phyloP scores from a whole-genome alignment of 2,888 invertebrate species.

The Junonia oenone region DNA sequence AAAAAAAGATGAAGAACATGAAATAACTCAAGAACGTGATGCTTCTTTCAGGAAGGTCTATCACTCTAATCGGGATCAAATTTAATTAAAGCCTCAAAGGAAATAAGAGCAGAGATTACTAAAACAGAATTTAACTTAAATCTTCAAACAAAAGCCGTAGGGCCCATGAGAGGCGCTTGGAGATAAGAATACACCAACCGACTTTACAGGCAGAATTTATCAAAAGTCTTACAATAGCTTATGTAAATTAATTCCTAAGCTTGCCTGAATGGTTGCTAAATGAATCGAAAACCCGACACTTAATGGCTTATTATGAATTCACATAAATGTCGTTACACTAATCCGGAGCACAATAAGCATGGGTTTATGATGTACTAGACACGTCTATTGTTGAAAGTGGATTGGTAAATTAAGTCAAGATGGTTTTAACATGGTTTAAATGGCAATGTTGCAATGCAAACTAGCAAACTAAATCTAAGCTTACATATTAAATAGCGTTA shows the following conservation, averaged over 20 bases:
- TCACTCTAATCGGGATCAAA: constrained; percentile 24
- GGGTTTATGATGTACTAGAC: constrained; percentile 21
- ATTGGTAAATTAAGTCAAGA: background rate
- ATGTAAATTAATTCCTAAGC: constrained; percentile 68
- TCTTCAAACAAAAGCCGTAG: constrained; percentile 53
- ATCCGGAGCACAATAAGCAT: constrained; percentile 25
- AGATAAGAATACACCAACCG: constrained; percentile 50
- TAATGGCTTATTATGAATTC: constrained; percentile 44
- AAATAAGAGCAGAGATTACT: constrained; percentile 44
- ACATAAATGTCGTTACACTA: constrained; percentile 39
- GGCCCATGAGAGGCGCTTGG: constrained; percentile 34
- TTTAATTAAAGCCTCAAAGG: constrained; percentile 36
- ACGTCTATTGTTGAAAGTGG: background rate
- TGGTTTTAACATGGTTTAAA: too few species aligned
- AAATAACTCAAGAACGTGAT: too few species aligned
- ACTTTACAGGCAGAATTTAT: constrained; percentile 48
- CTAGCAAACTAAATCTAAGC: too few species aligned
- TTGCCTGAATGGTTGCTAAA: constrained; percentile 52
- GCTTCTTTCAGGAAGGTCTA: background rate
- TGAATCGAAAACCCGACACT: constrained; percentile 45
- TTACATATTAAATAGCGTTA: too few species aligned
- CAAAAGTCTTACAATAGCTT: constrained; percentile 60
- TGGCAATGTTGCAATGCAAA: too few species aligned
- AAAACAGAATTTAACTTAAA: constrained; percentile 47
- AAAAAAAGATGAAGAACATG: too few species aligned